These are phyloP conservation scores for Nixonia krombeini DNA, from an alignment of 1,140 invertebrate genomes.

Conservation along the genomic window DNA sequence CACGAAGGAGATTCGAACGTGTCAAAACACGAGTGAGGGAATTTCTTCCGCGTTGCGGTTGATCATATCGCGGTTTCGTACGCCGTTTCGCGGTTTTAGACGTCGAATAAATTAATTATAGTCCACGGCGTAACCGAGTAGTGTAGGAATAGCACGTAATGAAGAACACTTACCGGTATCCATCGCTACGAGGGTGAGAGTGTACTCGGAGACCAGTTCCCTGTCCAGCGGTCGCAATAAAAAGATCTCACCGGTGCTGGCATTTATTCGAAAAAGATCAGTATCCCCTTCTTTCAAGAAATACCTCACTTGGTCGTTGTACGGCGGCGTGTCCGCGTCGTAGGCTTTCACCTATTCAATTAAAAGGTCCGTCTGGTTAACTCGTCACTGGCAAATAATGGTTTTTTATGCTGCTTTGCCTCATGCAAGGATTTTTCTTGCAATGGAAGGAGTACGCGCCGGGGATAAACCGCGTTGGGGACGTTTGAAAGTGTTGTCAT, in stretches of 20 bases:
- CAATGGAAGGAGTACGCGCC: no score
- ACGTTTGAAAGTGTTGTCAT: no score
- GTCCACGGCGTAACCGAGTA: conserved; percentile 7
- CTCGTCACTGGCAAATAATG: conserved; percentile 19
- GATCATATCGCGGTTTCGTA: conserved; percentile 35
- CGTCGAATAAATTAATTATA: conserved; percentile 50
- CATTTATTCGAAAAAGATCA: conserved; percentile 89
- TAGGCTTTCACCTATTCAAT: conserved; percentile 80
- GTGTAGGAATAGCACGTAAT: conserved; percentile 36
- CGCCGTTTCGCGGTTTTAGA: conserved; percentile 30
- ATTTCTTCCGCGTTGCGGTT: conserved; percentile 43
- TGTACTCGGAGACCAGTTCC: conserved; percentile 86
- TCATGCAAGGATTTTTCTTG: no score
- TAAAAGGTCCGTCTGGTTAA: conserved; percentile 31
- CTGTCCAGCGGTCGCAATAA: conserved; percentile 86
- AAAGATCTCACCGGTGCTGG: conserved; percentile 89
- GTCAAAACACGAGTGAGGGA: conserved; percentile 23
- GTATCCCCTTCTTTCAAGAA: conserved; percentile 93
- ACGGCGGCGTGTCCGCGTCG: conserved; percentile 91
- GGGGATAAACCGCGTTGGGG: no score
- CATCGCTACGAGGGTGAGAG: conserved; percentile 89
- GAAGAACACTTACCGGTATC: conserved; percentile 84
- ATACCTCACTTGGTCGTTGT: conserved; percentile 91
- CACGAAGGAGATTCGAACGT: conserved; percentile 2
- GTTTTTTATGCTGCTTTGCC: not conserved